phyloP scores from a whole-genome alignment of 2,888 invertebrate genomes.

The Mylabris sibirica region DNA sequence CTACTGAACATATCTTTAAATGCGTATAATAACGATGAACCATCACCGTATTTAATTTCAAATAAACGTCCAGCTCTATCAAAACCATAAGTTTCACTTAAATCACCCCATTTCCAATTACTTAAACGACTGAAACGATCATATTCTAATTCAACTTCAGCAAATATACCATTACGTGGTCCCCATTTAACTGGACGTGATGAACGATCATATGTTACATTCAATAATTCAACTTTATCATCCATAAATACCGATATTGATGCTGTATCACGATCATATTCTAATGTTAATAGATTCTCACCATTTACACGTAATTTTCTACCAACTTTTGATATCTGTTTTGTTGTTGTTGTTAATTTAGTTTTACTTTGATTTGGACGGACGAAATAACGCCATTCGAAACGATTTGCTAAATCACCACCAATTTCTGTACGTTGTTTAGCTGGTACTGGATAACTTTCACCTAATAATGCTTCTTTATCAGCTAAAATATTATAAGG shows the following conservation, averaged over 20 bases:
- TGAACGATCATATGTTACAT: constrained; percentile 86
- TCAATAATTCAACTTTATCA: constrained; percentile 83
- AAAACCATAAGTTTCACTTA: constrained; percentile 89
- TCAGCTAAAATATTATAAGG: constrained; percentile 91
- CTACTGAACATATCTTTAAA: constrained; percentile 92
- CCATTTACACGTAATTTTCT: constrained; percentile 89
- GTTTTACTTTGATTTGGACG: constrained; percentile 75
- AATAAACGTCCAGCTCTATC: constrained; percentile 88
- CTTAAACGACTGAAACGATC: constrained; percentile 88
- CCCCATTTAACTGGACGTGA: constrained; percentile 86
- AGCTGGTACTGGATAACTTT: constrained; percentile 90
- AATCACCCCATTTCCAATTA: constrained; percentile 92
- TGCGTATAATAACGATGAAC: constrained; percentile 88
- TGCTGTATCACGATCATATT: constrained; percentile 88
- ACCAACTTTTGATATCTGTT: constrained; percentile 83
- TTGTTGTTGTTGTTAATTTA: constrained; percentile 66
- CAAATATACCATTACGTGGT: constrained; percentile 84
- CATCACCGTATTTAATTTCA: constrained; percentile 90
- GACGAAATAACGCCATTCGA: constrained; percentile 95
- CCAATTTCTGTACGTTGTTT: constrained; percentile 90
- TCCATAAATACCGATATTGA: constrained; percentile 89
- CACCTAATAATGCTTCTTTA: constrained; percentile 80
- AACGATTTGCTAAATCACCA: constrained; percentile 88
- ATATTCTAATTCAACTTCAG: constrained; percentile 90
- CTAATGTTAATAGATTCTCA: constrained; percentile 87